Evolutionary conservation across 53 echinoderm and acorn worm genomes (phyloP), one percentile per base, ranked within the genome.

Genomic region (Pentamera pediparva): DNA sequence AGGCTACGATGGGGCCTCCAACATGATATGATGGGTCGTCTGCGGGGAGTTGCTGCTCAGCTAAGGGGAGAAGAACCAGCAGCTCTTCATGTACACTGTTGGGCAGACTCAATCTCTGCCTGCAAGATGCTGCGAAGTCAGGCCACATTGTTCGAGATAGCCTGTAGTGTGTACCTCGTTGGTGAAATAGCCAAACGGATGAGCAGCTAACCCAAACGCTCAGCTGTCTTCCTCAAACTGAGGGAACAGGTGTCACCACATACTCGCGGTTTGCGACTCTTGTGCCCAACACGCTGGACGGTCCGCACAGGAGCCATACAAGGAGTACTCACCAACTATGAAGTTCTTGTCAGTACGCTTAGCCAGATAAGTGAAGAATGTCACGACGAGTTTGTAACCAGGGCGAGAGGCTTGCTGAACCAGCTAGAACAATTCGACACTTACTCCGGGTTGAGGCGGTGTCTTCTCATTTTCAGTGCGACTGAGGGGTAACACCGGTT

Each of bases 21-120:
- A 20, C 6, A 53, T 71, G 51, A 5, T n/a, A n/a, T n/a, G n/a
- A n/a, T 5, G 49, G 72, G 72, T 29, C 72, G n/a, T n/a, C 18
- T 56, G n/a, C 4, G 10, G 3, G 72, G 72, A 6, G 72, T 71
- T 17, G 72, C 72, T 7, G 30, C 50, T 33, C 52, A n/a, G 51
- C 31, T 71, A 13, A 25, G 26, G 9, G 4, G 31, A 5, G 72
- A 49, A n/a, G 50, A 53, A 71, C 72, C 72, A 4, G 4, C 52
- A 4, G 72, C 72, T 12, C 50, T 71, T 37, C 51, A 32, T 52
- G 72, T 71, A 27, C 72, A 71, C 27, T 71, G 72, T 30, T 48
- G 19, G 28, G 52, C 72, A 6, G 49, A 27, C 72, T 45, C 8
- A 71, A 71, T 48, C 72, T 71, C 6, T 27, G 25, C 12, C 24